Evolutionary conservation across 2,888 invertebrate species (phyloP).

Genomic region (Acanthococcus lagerstroemiae): DNA sequence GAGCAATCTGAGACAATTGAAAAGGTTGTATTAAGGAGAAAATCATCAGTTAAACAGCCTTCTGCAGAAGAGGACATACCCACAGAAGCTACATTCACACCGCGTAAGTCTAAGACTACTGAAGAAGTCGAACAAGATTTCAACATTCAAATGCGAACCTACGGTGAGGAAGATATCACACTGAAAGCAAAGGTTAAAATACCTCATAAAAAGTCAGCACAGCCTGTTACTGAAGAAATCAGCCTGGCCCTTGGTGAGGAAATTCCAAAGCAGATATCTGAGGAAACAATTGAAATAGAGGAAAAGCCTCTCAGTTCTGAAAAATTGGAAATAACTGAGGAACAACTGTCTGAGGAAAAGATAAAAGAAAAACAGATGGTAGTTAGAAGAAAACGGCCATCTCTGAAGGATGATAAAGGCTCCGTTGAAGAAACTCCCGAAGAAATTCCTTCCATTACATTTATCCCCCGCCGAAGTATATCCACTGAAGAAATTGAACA

Average conservation of each 20-base stretch:
- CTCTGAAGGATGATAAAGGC: neutral
- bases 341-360: no score
- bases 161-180: constrained; percentile 78
- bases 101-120: constrained; percentile 51
- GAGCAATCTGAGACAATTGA: constrained; percentile 1
- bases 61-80: no score
- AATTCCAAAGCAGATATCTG: no score
- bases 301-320: constrained; percentile 46
- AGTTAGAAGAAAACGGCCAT: neutral
- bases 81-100: constrained; percentile 46
- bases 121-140: constrained; percentile 86
- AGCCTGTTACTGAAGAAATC: constrained; percentile 43
- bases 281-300: neutral
- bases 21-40: constrained; percentile 19
- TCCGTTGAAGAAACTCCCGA: constrained; percentile 51
- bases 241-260: neutral
- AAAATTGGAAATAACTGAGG: neutral
- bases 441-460: constrained; percentile 65
- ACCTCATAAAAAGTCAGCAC: neutral
- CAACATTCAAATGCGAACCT: constrained; percentile 71
- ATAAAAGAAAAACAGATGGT: no score
- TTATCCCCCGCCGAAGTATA: constrained; percentile 46
- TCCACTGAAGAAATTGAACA: constrained; percentile 80
- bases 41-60: no score
- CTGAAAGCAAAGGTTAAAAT: constrained; percentile 52